Evolutionary conservation across 1,140 invertebrate species (phyloP).

Genomic region (Phortica variegata): DNA sequence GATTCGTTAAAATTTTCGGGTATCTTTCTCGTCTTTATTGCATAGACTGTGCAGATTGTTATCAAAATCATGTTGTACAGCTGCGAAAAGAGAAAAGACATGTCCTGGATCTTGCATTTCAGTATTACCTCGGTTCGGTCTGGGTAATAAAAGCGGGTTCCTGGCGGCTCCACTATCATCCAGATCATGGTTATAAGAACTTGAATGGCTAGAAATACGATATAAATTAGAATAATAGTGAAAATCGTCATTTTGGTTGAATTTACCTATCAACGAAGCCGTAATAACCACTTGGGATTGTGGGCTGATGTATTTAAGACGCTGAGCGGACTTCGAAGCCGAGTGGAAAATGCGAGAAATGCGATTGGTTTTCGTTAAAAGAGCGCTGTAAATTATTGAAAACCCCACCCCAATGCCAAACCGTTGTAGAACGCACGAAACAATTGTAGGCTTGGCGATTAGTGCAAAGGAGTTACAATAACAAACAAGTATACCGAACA

Average conservation of each 20-base stretch:
- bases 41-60: conserved; percentile 78
- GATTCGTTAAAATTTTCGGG: conserved; percentile 89
- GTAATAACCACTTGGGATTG: conserved; percentile 68
- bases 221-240: not conserved
- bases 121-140: conserved; percentile 62
- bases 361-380: conserved; percentile 84
- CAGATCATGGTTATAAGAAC: conserved; percentile 68
- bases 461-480: conserved; percentile 67
- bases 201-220: conserved; percentile 62
- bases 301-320: conserved; percentile 66
- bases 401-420: conserved; percentile 77
- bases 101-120: conserved; percentile 70
- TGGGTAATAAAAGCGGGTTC: conserved; percentile 64
- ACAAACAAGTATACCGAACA: conserved; percentile 62
- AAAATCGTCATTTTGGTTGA: not conserved
- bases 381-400: conserved; percentile 79
- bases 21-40: conserved; percentile 82
- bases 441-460: conserved; percentile 68
- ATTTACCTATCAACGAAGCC: conserved; percentile 61
- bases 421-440: conserved; percentile 69
- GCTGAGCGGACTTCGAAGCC: conserved; percentile 79
- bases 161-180: conserved; percentile 70
- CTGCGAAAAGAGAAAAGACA: conserved; percentile 73
- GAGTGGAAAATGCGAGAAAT: conserved; percentile 82
- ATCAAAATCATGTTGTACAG: conserved; percentile 80